Conservation (phyloP, 2,888 invertebrate genomes). For the Ophion costatus region DNA sequence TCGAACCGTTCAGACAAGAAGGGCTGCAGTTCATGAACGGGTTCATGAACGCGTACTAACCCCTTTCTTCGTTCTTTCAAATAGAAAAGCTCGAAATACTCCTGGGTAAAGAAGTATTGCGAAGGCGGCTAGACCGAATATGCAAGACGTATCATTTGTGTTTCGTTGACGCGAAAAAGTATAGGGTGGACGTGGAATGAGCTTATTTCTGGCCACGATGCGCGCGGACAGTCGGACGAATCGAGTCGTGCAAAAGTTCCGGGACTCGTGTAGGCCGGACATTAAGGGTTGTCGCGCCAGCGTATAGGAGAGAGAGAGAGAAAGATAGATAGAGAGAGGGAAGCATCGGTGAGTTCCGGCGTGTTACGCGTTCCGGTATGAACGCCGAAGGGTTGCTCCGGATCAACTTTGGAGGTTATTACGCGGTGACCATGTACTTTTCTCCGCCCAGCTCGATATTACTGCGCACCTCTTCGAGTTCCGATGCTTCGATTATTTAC, state of each 20-base stretch:
- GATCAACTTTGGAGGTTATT: constrained; percentile 62
- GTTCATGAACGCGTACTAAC: background rate
- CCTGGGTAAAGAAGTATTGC: background rate
- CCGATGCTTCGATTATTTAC: constrained; percentile 65
- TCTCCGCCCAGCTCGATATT: constrained; percentile 41
- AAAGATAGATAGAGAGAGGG: background rate
- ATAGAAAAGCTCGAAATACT: background rate
- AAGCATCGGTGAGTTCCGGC: background rate
- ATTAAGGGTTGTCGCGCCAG: background rate
- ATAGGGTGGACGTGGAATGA: background rate
- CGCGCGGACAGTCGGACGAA: background rate
- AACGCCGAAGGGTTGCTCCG: constrained; percentile 56
- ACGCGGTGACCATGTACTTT: constrained; percentile 41
- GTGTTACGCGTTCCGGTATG: background rate
- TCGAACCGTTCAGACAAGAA: background rate
- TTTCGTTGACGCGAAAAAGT: background rate
- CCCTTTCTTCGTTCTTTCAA: background rate
- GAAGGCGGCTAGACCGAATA: background rate
- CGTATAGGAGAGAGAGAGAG: no score
- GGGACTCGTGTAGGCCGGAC: background rate
- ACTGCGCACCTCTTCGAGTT: constrained; percentile 47
- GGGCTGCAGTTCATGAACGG: no score
- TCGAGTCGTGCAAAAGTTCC: background rate
- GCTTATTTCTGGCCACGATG: background rate
- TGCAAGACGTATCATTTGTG: background rate